Conservation (phyloP, 2,888 invertebrate genomes). For the Carabus problematicus region DNA sequence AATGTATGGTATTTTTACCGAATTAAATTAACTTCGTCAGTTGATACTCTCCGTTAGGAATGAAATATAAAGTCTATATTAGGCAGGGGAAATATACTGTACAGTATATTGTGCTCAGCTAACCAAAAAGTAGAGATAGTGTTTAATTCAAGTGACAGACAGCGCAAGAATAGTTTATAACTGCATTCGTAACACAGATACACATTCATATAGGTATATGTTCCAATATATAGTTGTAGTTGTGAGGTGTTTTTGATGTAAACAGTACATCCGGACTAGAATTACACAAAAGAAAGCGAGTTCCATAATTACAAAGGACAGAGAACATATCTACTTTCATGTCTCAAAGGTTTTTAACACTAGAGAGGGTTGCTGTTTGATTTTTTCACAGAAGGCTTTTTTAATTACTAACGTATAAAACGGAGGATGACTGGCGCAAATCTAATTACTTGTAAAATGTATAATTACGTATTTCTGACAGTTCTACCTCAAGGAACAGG, state of each 20-base stretch:
- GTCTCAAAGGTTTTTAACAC: conserved; percentile 30
- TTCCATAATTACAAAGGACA: conserved; percentile 30
- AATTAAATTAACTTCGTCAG: too few species aligned
- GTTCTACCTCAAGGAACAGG: conserved; percentile 10
- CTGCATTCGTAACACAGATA: too few species aligned
- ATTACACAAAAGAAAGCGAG: conserved; percentile 33
- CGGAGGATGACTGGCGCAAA: neutral
- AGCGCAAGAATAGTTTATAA: too few species aligned
- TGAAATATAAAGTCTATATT: too few species aligned
- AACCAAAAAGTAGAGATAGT: too few species aligned
- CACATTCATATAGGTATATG: too few species aligned
- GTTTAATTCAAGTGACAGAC: too few species aligned
- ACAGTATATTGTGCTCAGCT: too few species aligned
- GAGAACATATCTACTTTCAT: conserved; percentile 33
- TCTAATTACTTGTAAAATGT: conserved; percentile 8
- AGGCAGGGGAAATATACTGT: too few species aligned
- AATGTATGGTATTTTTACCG: too few species aligned
- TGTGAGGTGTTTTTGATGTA: neutral
- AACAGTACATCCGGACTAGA: conserved; percentile 11
- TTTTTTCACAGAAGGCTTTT: conserved; percentile 17
- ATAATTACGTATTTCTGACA: conserved; percentile 15
- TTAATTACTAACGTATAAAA: conserved; percentile 10
- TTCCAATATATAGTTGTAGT: too few species aligned
- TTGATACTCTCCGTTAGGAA: too few species aligned
- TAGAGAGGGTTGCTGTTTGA: conserved; percentile 17